Base-by-base conservation (phyloP, 1,140 invertebrate species). In the Scaptomyza graminum region DNA sequence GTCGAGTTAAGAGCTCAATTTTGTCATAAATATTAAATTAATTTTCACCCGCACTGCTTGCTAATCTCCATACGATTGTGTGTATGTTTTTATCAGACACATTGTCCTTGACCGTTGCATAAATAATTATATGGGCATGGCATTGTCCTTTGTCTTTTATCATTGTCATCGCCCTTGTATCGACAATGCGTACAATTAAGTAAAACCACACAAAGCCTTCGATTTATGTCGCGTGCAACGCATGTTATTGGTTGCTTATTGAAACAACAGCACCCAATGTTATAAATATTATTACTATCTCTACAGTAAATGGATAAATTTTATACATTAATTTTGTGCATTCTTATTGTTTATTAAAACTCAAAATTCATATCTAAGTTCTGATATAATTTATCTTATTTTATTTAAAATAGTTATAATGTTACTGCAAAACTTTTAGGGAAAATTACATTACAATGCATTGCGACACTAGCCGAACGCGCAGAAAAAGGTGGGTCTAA, bases 181-280 rank as follows among this genome's bases (percentile, higher is more conserved):
- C 61, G 28, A 64, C 69, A 74, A 78, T 76, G 79, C 83, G 79
- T 72, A 81, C 68, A 85, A 87, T 84, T 85, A 77, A 74, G 76
- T 64, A 61, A 67, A 76, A 52, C 83, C 79, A 47, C 78, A 88
- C 56, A 77, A 74, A 76, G 75, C 46, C 55, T 62, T 62, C 61
- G 81, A 87, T 82, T 87, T 88, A 87, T 79, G 67, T 60, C 60
- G 56, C 67, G 55, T 37, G 55, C 67, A 46, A 59, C 60, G 79
- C 79, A 87, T 76, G 73, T 83, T 76, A 87, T 88, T 87, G 83
- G 75, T 67, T 74, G 60, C 67, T 82, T 87, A 87, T 82, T 78
- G 70, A 76, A 67, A 66, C 66, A 57, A 52, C 28, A 31, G 1
- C 56, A 66, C 61, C 55, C 34, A 63, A 47, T 71, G 60, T 57